Percentiles rank a stretch among this genome's conserved stretches.
Evolutionary conservation across 2,888 invertebrate species (phyloP).

Genomic region (Leucoma salicis): DNA sequence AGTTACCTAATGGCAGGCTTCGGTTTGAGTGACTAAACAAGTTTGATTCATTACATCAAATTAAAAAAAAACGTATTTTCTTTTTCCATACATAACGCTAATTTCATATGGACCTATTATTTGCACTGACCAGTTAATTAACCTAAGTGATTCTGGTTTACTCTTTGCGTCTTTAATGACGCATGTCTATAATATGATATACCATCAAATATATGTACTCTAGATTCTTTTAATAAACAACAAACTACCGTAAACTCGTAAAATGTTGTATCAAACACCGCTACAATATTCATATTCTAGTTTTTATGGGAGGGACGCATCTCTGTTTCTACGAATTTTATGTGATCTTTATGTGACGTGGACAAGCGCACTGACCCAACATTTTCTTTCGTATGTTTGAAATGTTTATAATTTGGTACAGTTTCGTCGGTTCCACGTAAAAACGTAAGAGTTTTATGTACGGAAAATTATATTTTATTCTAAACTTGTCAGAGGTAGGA

Average conservation of each 20-base stretch:
- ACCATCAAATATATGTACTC: conserved; percentile 21
- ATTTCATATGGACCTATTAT: too few relatives aligned
- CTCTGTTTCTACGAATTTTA: conserved; percentile 64
- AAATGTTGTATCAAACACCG: conserved; percentile 66
- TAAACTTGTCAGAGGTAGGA: too few relatives aligned
- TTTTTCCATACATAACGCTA: too few relatives aligned
- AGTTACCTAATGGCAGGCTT: too few relatives aligned
- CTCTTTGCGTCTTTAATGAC: too few relatives aligned
- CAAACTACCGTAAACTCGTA: conserved; percentile 56
- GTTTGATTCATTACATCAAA: too few relatives aligned
- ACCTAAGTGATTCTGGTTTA: too few relatives aligned
- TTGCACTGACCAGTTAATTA: too few relatives aligned
- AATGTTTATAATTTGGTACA: conserved; percentile 51
- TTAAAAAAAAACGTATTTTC: too few relatives aligned
- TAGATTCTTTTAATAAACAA: conserved; percentile 58
- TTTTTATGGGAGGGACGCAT: conserved; percentile 71
- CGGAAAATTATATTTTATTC: neutral
- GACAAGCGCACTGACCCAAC: conserved; percentile 51
- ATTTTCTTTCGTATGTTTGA: conserved; percentile 47
- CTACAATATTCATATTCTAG: conserved; percentile 67
- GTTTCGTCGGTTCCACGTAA: conserved; percentile 30
- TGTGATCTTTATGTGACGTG: conserved; percentile 60
- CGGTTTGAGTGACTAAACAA: too few relatives aligned
- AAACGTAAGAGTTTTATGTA: conserved; percentile 7
- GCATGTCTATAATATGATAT: neutral